Conservation (phyloP, 2,888 invertebrate species). For the Synergus japonicus region DNA sequence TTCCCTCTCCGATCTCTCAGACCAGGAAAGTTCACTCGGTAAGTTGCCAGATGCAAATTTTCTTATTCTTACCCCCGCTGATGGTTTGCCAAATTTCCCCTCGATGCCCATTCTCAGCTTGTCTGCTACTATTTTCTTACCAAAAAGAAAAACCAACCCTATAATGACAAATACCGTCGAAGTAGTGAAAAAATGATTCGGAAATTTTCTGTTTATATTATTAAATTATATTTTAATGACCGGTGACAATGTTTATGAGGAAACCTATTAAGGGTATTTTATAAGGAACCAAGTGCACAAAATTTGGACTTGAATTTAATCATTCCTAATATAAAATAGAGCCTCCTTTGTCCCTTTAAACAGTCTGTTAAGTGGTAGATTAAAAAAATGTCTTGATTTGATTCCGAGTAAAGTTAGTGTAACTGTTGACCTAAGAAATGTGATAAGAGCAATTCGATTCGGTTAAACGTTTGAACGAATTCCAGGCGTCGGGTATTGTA, state of each 20-base stretch:
- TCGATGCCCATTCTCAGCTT: background rate
- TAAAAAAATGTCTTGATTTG: conserved; percentile 13
- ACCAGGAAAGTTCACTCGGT: conserved; percentile 94
- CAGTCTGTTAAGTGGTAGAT: background rate
- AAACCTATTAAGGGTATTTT: too few species aligned
- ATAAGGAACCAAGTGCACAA: too few species aligned
- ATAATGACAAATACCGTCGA: too few species aligned
- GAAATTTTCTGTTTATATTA: too few species aligned
- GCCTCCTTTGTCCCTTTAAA: background rate
- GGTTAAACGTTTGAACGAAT: conserved; percentile 28
- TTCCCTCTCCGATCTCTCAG: conserved; percentile 93
- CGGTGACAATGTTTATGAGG: too few species aligned
- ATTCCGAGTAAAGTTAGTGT: conserved; percentile 21
- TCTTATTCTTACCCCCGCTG: background rate
- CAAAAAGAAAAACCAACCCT: too few species aligned
- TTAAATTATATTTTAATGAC: too few species aligned
- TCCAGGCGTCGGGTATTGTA: background rate
- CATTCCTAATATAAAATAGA: background rate
- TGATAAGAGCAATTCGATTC: conserved; percentile 30
- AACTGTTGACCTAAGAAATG: background rate
- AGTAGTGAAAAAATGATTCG: too few species aligned
- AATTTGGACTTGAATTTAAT: background rate
- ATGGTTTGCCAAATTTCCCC: background rate
- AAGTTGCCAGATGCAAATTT: conserved; percentile 78
- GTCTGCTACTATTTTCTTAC: background rate